phyloP scores from a whole-genome alignment of 2,888 invertebrate genomes.

The Lithodes maja region DNA sequence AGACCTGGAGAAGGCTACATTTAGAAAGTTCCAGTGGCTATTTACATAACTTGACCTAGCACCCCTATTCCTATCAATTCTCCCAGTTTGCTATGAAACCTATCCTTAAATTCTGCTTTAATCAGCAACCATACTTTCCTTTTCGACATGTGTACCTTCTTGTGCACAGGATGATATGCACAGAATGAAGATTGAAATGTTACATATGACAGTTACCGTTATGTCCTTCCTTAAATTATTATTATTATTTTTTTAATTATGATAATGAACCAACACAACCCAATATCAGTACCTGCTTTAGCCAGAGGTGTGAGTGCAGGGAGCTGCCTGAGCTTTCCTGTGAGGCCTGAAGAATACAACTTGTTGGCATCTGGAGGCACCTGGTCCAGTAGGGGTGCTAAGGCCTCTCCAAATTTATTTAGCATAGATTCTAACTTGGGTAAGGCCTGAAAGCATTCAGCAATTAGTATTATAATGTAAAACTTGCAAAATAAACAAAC shows the following conservation, averaged over 20 bases:
- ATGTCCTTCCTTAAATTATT: background rate
- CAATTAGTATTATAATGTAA: background rate
- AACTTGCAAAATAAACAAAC: too few species aligned
- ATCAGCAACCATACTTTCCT: too few species aligned
- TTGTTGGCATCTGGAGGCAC: constrained; percentile 74
- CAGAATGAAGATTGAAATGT: too few species aligned
- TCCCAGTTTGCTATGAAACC: too few species aligned
- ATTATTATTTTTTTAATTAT: background rate
- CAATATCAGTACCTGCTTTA: constrained; percentile 72
- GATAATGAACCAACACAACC: background rate
- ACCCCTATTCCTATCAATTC: too few species aligned
- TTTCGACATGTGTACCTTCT: too few species aligned
- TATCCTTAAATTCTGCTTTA: too few species aligned
- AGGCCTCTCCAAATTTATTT: constrained; percentile 75
- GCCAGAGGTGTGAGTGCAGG: constrained; percentile 72
- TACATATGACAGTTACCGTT: background rate
- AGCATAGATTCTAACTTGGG: constrained; percentile 76
- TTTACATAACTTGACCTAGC: too few species aligned
- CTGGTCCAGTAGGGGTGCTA: constrained; percentile 77
- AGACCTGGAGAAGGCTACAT: too few species aligned
- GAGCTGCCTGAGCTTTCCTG: constrained; percentile 71
- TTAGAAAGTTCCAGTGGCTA: too few species aligned
- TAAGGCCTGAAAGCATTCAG: constrained; percentile 5
- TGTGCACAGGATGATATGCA: too few species aligned
- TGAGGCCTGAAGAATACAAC: constrained; percentile 60